Conservation (phyloP, 2,113 vertebrate genomes). For the Dinomys branickii region DNA sequence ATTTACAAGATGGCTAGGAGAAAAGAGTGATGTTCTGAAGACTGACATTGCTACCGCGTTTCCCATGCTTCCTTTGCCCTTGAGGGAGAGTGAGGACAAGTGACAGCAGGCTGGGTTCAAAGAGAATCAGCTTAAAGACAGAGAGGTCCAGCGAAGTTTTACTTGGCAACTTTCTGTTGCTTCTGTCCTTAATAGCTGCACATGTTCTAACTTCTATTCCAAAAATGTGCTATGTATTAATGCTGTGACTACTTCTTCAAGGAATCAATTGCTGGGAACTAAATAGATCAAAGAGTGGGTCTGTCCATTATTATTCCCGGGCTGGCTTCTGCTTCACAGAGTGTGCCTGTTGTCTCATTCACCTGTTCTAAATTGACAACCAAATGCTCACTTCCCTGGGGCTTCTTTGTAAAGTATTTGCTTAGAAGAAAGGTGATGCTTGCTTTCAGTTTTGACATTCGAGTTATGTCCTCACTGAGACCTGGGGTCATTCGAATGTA, state of each 20-base stretch:
- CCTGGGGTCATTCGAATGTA: background rate
- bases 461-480: background rate
- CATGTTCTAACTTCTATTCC: background rate
- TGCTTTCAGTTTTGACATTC: slow-evolving; percentile 54
- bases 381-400: slow-evolving; percentile 62
- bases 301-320: background rate
- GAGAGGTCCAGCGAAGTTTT: background rate
- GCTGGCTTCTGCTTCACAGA: background rate
- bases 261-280: background rate
- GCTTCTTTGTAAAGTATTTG: slow-evolving; percentile 62
- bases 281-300: background rate
- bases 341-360: background rate
- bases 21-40: slow-evolving; percentile 19
- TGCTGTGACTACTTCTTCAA: background rate
- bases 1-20: slow-evolving; percentile 34
- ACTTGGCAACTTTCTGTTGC: background rate
- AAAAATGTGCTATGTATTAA: background rate
- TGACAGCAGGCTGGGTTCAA: background rate
- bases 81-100: background rate
- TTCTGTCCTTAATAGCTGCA: background rate
- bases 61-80: slow-evolving; percentile 1
- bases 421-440: slow-evolving; percentile 37
- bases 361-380: slow-evolving; percentile 68
- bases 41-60: background rate
- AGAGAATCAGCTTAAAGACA: background rate